These are phyloP conservation scores for Danio tinwini DNA, from an alignment of 2,797 vertebrate species.

Conservation along the genomic window DNA sequence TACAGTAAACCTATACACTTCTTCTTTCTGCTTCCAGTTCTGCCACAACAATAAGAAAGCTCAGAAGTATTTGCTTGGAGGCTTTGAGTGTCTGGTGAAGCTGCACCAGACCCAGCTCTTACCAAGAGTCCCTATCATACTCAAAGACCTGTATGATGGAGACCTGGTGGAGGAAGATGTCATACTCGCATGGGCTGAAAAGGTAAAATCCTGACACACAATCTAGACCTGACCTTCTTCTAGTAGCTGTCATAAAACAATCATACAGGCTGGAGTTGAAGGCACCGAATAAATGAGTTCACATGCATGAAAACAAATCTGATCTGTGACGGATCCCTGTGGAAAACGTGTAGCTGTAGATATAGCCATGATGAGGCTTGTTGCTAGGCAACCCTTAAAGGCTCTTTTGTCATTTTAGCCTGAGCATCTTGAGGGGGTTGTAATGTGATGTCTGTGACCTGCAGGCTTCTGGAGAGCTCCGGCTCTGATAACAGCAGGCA, in stretches of 20 bases:
- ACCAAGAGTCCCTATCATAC: slow-evolving; percentile 90
- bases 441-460: background rate
- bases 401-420: background rate
- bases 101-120: slow-evolving; percentile 93
- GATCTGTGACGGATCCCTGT: background rate
- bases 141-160: slow-evolving; percentile 97
- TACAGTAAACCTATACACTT: background rate
- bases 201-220: slow-evolving; percentile 75
- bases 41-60: slow-evolving; percentile 99
- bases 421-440: background rate
- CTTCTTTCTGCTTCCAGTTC: slow-evolving; percentile 78
- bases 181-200: slow-evolving; percentile 96
- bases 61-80: slow-evolving; percentile 95
- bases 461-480: background rate
- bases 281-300: background rate
- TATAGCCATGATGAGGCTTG: background rate
- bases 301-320: background rate
- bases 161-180: slow-evolving; percentile 97
- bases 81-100: slow-evolving; percentile 96
- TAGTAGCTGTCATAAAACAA: background rate
- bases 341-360: background rate
- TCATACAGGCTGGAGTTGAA: background rate
- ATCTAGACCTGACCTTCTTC: background rate
- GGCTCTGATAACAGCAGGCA: background rate
- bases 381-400: slow-evolving; percentile 21